Base-by-base conservation (phyloP, 2,888 invertebrate species). In the Rhamnusium bicolor region DNA sequence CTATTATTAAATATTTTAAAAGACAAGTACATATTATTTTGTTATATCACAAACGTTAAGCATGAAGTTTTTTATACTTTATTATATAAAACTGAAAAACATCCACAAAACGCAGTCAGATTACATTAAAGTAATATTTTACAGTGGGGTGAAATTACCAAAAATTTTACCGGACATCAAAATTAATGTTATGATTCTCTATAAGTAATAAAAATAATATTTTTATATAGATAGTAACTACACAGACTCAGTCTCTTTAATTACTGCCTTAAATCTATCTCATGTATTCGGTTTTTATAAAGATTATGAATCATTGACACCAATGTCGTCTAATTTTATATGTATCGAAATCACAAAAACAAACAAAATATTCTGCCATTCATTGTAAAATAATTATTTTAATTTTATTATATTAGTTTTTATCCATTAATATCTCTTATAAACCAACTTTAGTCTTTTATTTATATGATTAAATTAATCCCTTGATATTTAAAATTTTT, bases 41-140 rank as follows among this genome's bases (percentile, higher is more conserved):
- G 16, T 19, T 19, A 12, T 16, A 51, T 51, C 51, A 8, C 51
- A 8, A 12, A 58, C 40, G 12, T 58, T 8, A 12, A 58, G 58
- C 58, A 58, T 58, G 58, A 58, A 19, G 3, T 58, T 58, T 12
- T 58, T 58, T 58, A 16, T 32, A 40, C 1, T 12, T 40, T n/a
- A 40, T n/a, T n/a, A 40, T 24, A 6, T n/a, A n/a, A 40, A 40
- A n/a, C 4, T n/a, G n/a, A 40, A 40, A 7, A 40, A 32, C 27
- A 29, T 16, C 32, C 32, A 40, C 56, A 29, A 29, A 29, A 8
- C 14, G 27, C 12, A 7, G 29, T 56, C 56, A 56, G 12, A 29
- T 7, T 56, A 27, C 12, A 14, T 56, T 56, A 29, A 58, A 58
- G 32, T 32, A 58, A 18, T 58, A 19, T 24, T 21, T 24, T 24